Conservation (phyloP, 2,113 vertebrate species). For the Macheiramphus alcinus region DNA sequence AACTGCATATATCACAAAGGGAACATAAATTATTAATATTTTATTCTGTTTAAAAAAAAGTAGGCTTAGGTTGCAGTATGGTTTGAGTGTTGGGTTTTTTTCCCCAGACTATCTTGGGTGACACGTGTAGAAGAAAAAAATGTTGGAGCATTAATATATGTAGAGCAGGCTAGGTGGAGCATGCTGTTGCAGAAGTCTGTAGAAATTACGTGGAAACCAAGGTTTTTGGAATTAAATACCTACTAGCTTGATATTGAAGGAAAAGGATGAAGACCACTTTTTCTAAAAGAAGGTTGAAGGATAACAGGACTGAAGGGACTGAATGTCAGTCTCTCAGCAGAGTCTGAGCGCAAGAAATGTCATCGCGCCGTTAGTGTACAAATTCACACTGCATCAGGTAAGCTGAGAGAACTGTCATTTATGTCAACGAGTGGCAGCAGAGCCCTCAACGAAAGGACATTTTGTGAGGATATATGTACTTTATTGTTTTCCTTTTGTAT, state of each 20-base stretch:
- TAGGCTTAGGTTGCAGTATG: background rate
- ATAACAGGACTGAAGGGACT: background rate
- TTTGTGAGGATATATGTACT: background rate
- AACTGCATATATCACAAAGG: constrained; percentile 25
- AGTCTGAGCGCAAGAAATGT: fast-evolving
- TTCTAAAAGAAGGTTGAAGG: background rate
- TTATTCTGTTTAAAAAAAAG: background rate
- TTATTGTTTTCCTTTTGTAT: background rate
- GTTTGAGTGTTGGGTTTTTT: background rate
- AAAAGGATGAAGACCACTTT: background rate
- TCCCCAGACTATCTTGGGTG: background rate
- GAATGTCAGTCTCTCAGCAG: background rate
- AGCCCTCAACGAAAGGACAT: background rate
- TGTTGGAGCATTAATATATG: background rate
- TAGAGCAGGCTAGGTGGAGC: background rate
- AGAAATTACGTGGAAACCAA: background rate
- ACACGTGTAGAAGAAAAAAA: background rate
- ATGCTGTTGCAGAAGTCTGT: background rate
- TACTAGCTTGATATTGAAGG: background rate
- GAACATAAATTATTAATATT: constrained; percentile 15
- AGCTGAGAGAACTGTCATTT: background rate
- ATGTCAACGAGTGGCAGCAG: background rate
- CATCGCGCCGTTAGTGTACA: background rate
- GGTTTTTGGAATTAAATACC: background rate
- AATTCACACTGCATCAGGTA: background rate